phyloP scores from a whole-genome alignment of 92 coral and sea anemone genomes.

The Parazoanthus swiftii region DNA sequence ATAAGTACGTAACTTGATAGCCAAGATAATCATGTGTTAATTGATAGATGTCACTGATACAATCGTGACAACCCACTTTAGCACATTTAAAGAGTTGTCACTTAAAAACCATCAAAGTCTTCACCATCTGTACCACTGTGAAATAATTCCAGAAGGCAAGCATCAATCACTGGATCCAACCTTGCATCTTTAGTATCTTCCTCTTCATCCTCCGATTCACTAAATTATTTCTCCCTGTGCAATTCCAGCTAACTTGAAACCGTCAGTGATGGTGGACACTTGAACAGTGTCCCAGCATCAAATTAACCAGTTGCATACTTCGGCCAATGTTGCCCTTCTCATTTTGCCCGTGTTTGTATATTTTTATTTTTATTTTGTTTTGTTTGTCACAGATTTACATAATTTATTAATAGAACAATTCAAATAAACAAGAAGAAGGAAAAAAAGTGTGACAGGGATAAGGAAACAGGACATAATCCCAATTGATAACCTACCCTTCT shows the following conservation, averaged over 20 bases:
- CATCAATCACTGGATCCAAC: neutral
- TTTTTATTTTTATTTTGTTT: too few species aligned
- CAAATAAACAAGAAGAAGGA: too few species aligned
- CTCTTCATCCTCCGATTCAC: constrained; percentile 29
- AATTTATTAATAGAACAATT: too few species aligned
- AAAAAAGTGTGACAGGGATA: too few species aligned
- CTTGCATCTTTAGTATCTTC: neutral
- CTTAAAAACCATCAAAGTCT: neutral
- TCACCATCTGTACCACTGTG: neutral
- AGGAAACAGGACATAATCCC: too few species aligned
- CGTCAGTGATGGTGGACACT: constrained; percentile 40
- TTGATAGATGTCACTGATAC: too few species aligned
- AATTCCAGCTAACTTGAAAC: constrained; percentile 53
- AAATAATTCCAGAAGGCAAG: neutral
- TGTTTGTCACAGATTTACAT: too few species aligned
- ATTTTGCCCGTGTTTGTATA: constrained; percentile 49
- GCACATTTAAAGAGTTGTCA: neutral
- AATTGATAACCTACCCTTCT: too few species aligned
- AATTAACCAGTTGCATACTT: constrained; percentile 50
- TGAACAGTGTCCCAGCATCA: constrained; percentile 49
- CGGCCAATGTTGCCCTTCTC: constrained; percentile 46
- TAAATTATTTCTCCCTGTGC: neutral
- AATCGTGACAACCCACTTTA: too few species aligned
- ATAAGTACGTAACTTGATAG: too few species aligned
- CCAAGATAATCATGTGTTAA: too few species aligned